Conservation (phyloP, 1,140 invertebrate species). For the Drosophila cardini region DNA sequence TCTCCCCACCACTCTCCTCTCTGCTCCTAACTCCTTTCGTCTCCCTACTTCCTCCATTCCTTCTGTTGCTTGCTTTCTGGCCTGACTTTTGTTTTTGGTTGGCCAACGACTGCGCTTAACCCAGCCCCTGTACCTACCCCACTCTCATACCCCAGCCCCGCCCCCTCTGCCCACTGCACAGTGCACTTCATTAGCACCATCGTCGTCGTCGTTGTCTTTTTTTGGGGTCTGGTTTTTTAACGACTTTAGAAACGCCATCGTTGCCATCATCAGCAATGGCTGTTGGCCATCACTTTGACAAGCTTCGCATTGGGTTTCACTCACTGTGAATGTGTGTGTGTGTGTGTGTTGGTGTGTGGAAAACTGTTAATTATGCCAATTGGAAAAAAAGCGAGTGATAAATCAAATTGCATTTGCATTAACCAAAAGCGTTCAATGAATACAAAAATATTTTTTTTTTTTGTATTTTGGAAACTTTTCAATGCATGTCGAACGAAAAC, state of each 20-base stretch:
- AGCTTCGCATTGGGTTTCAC: constrained; percentile 36
- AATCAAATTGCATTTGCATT: constrained; percentile 75
- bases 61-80: constrained; percentile 15
- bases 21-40: neutral
- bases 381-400: constrained; percentile 49
- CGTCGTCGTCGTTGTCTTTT: constrained; percentile 53
- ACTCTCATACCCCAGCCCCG: neutral
- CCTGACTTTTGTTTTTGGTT: constrained; percentile 74
- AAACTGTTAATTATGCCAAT: constrained; percentile 61
- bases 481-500: constrained; percentile 60
- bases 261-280: constrained; percentile 12
- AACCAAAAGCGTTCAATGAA: constrained; percentile 42
- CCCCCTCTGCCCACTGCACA: constrained; percentile 7
- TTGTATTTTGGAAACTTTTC: constrained; percentile 32
- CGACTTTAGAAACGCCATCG: constrained; percentile 50
- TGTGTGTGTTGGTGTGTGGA: constrained; percentile 3
- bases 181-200: constrained; percentile 78
- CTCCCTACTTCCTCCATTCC: neutral
- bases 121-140: constrained; percentile 37
- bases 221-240: constrained; percentile 58
- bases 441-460: constrained; percentile 51
- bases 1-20: neutral
- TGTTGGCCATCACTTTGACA: constrained; percentile 28
- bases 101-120: constrained; percentile 66
- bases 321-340: neutral